Conservation (phyloP, 2,113 vertebrate genomes). For the Pitta sordida region DNA sequence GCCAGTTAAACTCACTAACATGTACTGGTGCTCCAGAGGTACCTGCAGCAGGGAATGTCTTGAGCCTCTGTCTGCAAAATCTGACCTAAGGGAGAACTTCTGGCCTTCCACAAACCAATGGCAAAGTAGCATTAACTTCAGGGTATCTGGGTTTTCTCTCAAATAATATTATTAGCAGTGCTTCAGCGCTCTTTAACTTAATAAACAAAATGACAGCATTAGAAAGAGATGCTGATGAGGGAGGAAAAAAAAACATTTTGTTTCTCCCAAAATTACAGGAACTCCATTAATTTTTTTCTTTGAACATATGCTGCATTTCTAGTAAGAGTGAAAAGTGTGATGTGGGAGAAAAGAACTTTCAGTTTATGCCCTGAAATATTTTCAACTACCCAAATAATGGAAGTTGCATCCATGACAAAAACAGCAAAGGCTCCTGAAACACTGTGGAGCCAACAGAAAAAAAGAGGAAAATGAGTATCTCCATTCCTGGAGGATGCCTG, state of each 20-base stretch:
- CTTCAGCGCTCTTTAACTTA: not conserved
- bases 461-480: constrained; percentile 13
- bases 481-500: constrained; percentile 65
- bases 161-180: constrained; percentile 14
- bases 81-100: not conserved
- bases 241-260: not conserved
- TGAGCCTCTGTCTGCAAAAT: not conserved
- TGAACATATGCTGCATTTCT: not conserved
- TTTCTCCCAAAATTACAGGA: not conserved
- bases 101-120: not conserved
- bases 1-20: not conserved
- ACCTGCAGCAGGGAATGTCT: not conserved
- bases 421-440: constrained; percentile 60
- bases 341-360: constrained; percentile 52
- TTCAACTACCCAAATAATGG: constrained; percentile 45
- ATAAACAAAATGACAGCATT: constrained; percentile 18
- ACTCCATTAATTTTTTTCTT: not conserved
- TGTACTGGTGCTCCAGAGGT: not conserved
- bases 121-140: not conserved
- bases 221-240: not conserved
- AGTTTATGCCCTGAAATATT: constrained; percentile 49
- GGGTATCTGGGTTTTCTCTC: constrained; percentile 25
- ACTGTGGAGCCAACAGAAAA: constrained; percentile 25
- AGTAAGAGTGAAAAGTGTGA: constrained; percentile 45
- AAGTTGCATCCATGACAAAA: constrained; percentile 50